Base-by-base conservation (phyloP, 2,888 invertebrate species). In the Cinara cedri region DNA sequence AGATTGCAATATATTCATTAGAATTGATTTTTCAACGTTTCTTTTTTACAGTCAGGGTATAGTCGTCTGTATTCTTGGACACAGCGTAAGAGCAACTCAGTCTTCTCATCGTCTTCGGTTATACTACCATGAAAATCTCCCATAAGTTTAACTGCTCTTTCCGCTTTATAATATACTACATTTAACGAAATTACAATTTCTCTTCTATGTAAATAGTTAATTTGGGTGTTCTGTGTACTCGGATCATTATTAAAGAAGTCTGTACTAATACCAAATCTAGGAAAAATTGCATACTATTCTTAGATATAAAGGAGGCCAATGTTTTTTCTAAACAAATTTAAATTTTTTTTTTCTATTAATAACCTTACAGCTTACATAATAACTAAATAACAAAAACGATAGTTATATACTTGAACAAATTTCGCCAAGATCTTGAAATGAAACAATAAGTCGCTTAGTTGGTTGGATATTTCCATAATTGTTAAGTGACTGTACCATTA, bases 91-190 rank as follows among this genome's bases (percentile, higher is more conserved):
- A 51, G 26, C 26, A 51, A n/a, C n/a, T 49, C 10, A 16, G 16
- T 24, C 46, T 65, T 21, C 21, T 65, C 1, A 24, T 65, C 65
- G 21, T 65, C 46, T 21, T 46, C 21, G 14, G 66, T 49, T 26
- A 49, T 24, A 49, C 3, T 49, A 16, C 49, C 66, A 8, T 49
- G 49, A 24, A 66, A 24, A 49, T 66, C 24, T 49, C 49, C 21
- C 46, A 65, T 65, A 44, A 21, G 46, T 46, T 83, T 81, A 72
- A 83, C 49, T 34, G 34, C 34, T 34, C 34, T 34, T 34, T 34
- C 3, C 34, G 34, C 34, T 34, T 6, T 34, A 34, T 49, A 10
- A 49, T 49, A 11, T 49, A 49, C 49, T 49, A 49, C 49, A 13
- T 13, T 49, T 14, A 13, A 6, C 34, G 34, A 49, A 13, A 10